Base-by-base conservation (phyloP, 2,888 invertebrate species). In the Boloria selene region DNA sequence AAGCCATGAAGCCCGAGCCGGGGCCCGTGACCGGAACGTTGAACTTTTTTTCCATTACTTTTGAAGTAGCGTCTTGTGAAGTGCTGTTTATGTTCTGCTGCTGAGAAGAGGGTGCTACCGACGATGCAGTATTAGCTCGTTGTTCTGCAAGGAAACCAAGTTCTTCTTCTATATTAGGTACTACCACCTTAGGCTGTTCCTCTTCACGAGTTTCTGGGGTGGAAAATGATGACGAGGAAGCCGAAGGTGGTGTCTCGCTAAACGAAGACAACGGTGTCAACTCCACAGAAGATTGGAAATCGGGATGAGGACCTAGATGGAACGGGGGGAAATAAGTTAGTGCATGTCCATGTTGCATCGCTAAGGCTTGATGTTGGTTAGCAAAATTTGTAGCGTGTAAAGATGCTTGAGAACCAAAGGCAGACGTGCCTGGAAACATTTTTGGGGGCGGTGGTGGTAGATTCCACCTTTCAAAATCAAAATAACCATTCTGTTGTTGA, bases 151-250 rank as follows among this genome's bases (percentile, higher is more conserved):
- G 93, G 90, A 96, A 96, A 86, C 95, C 95, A 81, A 97, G 93
- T 90, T 97, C 97, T 91, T 97, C 96, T 88, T 97, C 97, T 85
- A 97, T 96, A 91, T 97, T 96, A 77, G 97, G 97, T 80, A 97
- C 96, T 79, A 97, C 96, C 78, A 97, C 96, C 93, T 96, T 96
- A 75, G 96, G 95, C 87, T 95, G 95, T 79, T 94, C 94, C 84
- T 95, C 95, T 74, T 94, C 94, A 86, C 94, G 92, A 80, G 88
- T 91, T 88, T 92, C 92, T 76, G 93, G 90, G 75, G 91, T 90
- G 72, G 93, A 92, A 87, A 92, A 92, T 77, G 93, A 87, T 84
- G 92, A 92, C 77, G 93, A 88, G 88, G 93, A 86, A 89, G 92
- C 86, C 91, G 91, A 87, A 92, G 93, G 90, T 90, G 93, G 89